phyloP scores from a whole-genome alignment of 2,113 vertebrate genomes.

The Martes martes region DNA sequence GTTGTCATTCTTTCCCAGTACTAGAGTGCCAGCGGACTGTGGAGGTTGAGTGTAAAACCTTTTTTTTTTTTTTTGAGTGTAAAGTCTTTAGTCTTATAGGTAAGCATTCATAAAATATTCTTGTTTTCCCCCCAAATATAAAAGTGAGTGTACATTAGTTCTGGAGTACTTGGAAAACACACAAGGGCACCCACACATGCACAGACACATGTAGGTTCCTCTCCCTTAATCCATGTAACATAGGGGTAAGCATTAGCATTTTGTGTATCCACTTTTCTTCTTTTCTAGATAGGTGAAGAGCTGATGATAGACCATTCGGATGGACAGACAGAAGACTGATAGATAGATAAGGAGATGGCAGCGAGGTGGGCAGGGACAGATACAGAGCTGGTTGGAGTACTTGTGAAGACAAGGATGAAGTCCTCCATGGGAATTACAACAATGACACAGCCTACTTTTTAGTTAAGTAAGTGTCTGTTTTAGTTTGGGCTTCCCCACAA shows the following conservation, averaged over 20 bases:
- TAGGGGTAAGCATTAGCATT: background rate
- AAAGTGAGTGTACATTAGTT: too few species aligned
- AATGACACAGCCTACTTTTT: rapidly evolving
- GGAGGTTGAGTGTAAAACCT: background rate
- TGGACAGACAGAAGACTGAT: background rate
- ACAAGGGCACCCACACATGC: background rate
- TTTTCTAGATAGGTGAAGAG: background rate
- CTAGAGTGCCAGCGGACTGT: background rate
- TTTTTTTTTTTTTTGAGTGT: too few species aligned
- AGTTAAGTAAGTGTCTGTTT: background rate
- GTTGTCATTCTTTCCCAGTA: background rate
- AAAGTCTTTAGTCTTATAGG: background rate
- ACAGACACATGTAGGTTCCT: background rate
- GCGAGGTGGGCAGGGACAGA: background rate
- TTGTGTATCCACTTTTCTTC: background rate
- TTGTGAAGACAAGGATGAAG: background rate
- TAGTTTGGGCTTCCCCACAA: background rate
- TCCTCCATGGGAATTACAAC: background rate
- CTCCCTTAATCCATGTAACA: rapidly evolving
- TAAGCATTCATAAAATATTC: background rate
- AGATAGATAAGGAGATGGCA: too few species aligned
- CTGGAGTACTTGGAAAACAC: background rate
- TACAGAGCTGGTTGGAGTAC: rapidly evolving
- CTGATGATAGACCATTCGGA: too few species aligned
- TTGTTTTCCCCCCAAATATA: background rate